These are phyloP conservation scores for Peromyscus attwateri DNA, from an alignment of 2,797 vertebrate species.

Conservation along the genomic window DNA sequence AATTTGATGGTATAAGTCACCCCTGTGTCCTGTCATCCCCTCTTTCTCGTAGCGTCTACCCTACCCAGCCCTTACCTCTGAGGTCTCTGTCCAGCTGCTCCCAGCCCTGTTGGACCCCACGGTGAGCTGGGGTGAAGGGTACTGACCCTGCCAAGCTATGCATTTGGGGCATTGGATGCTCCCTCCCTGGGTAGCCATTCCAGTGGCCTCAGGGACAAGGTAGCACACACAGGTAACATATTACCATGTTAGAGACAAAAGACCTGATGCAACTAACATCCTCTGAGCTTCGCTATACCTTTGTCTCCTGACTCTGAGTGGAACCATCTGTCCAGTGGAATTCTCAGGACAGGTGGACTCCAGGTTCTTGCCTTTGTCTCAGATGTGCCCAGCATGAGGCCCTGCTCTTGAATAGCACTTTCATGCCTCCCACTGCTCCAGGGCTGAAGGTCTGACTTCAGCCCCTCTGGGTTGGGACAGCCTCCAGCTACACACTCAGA, in stretches of 20 bases:
- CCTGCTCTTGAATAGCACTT: too few species aligned
- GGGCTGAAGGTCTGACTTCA: background rate
- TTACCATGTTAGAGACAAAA: fast-evolving
- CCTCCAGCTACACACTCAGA: background rate
- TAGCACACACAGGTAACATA: background rate
- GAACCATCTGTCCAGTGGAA: background rate
- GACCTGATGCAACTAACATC: too few species aligned
- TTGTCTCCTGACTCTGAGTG: background rate
- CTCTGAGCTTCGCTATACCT: background rate
- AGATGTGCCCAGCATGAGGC: background rate
- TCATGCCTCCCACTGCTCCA: background rate
- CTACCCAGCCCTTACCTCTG: background rate
- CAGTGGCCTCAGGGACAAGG: background rate
- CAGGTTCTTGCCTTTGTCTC: background rate
- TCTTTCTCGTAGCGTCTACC: background rate
- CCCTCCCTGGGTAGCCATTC: background rate
- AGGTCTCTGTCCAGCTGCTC: background rate
- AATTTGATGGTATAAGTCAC: background rate
- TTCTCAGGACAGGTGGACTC: too few species aligned
- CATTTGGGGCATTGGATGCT: fast-evolving
- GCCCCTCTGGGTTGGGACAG: background rate
- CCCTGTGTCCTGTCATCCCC: fast-evolving
- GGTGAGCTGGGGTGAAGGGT: background rate
- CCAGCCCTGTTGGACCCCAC: background rate
- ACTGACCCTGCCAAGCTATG: background rate